phyloP scores from a whole-genome alignment of 2,888 invertebrate genomes.

The Lasius fuliginosus region DNA sequence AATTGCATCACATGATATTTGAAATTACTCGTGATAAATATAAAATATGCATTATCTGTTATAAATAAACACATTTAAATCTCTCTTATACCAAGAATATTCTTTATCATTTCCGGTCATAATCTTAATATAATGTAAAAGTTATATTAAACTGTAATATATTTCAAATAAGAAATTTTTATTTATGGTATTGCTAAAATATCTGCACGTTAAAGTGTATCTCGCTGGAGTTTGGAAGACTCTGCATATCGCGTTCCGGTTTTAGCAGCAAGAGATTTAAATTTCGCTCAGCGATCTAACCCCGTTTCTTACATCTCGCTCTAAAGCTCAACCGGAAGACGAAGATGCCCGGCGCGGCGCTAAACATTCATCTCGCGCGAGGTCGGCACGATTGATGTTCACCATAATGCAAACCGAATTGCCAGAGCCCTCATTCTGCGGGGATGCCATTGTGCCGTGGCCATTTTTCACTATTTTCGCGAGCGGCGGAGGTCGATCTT shows the following conservation, averaged over 20 bases:
- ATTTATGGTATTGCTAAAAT: neutral
- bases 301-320: conserved; percentile 42
- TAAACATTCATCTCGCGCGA: conserved; percentile 74
- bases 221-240: neutral
- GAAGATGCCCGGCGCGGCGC: conserved; percentile 63
- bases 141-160: neutral
- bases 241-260: neutral
- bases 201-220: neutral
- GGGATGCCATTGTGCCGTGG: conserved; percentile 50
- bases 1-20: neutral
- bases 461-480: conserved; percentile 70
- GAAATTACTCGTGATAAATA: neutral
- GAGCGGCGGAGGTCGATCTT: conserved; percentile 33
- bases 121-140: neutral
- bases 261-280: conserved; percentile 31
- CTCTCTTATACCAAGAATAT: neutral
- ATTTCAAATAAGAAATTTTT: neutral
- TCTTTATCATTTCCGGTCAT: neutral
- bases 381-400: conserved; percentile 74
- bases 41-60: neutral
- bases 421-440: conserved; percentile 66
- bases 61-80: neutral
- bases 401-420: conserved; percentile 78
- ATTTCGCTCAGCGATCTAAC: conserved; percentile 27
- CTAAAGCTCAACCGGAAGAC: conserved; percentile 43